Evolutionary conservation across 2,113 vertebrate species (phyloP).

Genomic region (Gymnogyps californianus): DNA sequence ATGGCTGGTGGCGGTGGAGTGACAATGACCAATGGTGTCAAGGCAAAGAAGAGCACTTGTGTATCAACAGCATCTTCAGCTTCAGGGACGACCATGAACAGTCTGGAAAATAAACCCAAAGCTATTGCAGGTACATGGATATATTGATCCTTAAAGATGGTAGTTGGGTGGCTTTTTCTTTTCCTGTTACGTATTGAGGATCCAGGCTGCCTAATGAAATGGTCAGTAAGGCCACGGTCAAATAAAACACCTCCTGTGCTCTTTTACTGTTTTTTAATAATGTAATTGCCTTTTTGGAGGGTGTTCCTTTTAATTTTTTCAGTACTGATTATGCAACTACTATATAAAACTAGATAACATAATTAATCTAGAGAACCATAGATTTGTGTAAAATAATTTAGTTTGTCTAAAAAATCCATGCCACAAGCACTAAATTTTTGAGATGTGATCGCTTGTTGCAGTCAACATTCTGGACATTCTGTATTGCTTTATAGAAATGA

Average conservation of each 20-base stretch:
- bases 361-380: neutral
- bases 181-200: neutral
- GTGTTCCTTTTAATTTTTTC: neutral
- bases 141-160: neutral
- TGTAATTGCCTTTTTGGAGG: neutral
- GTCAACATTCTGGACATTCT: neutral
- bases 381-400: neutral
- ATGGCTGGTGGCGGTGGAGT: conserved; percentile 85
- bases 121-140: conserved; percentile 73
- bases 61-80: conserved; percentile 60
- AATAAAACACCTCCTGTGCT: neutral
- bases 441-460: neutral
- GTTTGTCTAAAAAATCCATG: neutral
- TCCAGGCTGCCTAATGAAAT: neutral
- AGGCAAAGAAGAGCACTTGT: conserved; percentile 78
- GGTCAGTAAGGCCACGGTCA: neutral
- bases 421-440: neutral
- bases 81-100: conserved; percentile 65
- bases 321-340: neutral
- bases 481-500: neutral
- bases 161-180: neutral
- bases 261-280: neutral
- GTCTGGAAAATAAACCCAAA: conserved; percentile 82
- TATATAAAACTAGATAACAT: neutral
- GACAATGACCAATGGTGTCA: conserved; percentile 80